Conservation (phyloP, 2,113 vertebrate species). For the Cyanoderma ruficeps region DNA sequence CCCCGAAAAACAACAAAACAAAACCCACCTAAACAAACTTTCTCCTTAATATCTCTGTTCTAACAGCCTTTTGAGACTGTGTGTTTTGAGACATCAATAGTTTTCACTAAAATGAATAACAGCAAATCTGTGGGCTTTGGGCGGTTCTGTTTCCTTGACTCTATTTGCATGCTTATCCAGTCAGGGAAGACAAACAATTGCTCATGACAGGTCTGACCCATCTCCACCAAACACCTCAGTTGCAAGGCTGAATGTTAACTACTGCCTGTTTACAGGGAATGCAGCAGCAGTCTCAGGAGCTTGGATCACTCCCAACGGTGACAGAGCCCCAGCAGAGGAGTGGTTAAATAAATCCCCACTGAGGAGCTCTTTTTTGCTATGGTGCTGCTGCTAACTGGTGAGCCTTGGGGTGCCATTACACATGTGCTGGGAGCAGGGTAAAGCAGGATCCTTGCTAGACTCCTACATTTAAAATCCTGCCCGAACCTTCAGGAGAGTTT, state of each 20-base stretch:
- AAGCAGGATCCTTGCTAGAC: not conserved
- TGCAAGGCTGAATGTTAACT: not conserved
- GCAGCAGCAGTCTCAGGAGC: not conserved
- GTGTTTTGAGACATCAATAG: not conserved
- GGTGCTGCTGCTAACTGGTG: not conserved
- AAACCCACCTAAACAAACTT: not conserved
- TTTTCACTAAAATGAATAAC: not conserved
- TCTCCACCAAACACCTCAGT: accelerated
- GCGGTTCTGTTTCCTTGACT: not conserved
- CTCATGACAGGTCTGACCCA: not conserved
- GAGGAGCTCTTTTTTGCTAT: not conserved
- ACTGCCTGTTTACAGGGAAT: not conserved
- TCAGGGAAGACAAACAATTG: not conserved
- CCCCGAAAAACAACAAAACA: no score
- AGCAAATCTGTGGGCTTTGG: not conserved
- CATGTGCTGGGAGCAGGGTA: not conserved
- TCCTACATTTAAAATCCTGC: not conserved
- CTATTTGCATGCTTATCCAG: not conserved
- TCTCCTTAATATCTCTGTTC: not conserved
- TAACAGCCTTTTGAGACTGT: not conserved
- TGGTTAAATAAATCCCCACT: accelerated
- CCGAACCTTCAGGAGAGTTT: not conserved
- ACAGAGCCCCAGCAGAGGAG: not conserved
- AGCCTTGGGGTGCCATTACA: not conserved
- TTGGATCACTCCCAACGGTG: accelerated